A percentile compares a stretch with the other conserved stretches of the same genome.
Evolutionary conservation across 2,888 invertebrate species (phyloP).

Genomic region (Lithodes maja): DNA sequence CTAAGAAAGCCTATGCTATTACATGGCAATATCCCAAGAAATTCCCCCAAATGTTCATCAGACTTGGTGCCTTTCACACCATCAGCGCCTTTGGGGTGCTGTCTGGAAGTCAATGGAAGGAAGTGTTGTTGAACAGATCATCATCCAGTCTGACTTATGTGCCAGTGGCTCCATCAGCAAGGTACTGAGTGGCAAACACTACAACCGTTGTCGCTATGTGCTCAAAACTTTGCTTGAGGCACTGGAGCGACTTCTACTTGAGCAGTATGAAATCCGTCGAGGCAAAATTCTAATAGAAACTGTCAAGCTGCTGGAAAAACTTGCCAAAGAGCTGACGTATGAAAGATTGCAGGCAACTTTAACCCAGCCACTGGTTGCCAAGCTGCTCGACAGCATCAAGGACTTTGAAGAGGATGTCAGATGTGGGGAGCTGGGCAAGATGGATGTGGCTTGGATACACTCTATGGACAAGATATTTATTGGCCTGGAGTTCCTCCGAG

Average conservation of each 20-base stretch:
- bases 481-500: constrained; percentile 29
- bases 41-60: constrained; percentile 22
- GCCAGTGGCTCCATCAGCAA: constrained; percentile 32
- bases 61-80: constrained; percentile 29
- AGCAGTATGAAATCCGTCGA: constrained; percentile 33
- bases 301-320: constrained; percentile 24
- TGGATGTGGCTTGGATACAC: constrained; percentile 12
- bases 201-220: constrained; percentile 9
- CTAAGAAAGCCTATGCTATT: constrained; percentile 18
- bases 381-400: constrained; percentile 28
- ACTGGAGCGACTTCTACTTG: constrained; percentile 27
- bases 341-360: constrained; percentile 32
- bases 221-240: constrained; percentile 31
- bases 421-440: constrained; percentile 25
- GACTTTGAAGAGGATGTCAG: constrained; percentile 25
- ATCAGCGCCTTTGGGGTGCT: constrained; percentile 24
- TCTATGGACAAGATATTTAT: constrained; percentile 18
- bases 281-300: constrained; percentile 20
- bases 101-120: constrained; percentile 32
- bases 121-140: constrained; percentile 36
- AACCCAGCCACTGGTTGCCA: constrained; percentile 32
- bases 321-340: constrained; percentile 34
- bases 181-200: constrained; percentile 30
- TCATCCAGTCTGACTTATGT: constrained; percentile 19
- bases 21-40: constrained; percentile 17